Conservation (phyloP, 2,888 invertebrate genomes). For the Napeogenes inachia region DNA sequence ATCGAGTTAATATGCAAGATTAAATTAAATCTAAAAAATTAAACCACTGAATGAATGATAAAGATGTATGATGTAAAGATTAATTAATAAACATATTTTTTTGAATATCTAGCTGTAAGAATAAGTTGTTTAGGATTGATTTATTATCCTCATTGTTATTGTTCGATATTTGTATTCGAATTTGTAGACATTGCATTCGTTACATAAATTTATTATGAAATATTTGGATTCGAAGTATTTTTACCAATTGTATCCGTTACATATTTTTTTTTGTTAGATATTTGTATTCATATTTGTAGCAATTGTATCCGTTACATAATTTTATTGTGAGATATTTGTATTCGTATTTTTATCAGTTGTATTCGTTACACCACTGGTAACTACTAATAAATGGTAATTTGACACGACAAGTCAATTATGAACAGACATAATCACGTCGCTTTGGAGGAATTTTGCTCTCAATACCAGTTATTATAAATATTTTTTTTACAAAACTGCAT, state of each 20-base stretch:
- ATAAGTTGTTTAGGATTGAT: too few relatives aligned
- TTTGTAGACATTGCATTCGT: not conserved
- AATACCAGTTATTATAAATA: conserved; percentile 34
- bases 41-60: too few relatives aligned
- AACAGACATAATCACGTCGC: conserved; percentile 64
- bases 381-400: conserved; percentile 73
- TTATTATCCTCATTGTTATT: not conserved
- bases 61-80: too few relatives aligned
- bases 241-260: conserved; percentile 37
- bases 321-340: not conserved
- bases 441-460: conserved; percentile 50
- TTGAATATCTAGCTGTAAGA: too few relatives aligned
- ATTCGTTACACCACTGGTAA: conserved; percentile 35
- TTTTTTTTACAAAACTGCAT: conserved; percentile 18
- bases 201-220: too few relatives aligned
- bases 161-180: not conserved
- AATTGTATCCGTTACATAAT: not conserved
- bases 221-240: conserved; percentile 10
- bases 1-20: too few relatives aligned
- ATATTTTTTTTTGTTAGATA: not conserved
- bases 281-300: conserved; percentile 39
- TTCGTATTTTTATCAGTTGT: not conserved
- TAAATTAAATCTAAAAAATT: too few relatives aligned
- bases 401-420: conserved; percentile 75
- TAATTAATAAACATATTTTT: too few relatives aligned